Conservation (phyloP, 2,888 invertebrate species). For the Cataglyphis albicans region DNA sequence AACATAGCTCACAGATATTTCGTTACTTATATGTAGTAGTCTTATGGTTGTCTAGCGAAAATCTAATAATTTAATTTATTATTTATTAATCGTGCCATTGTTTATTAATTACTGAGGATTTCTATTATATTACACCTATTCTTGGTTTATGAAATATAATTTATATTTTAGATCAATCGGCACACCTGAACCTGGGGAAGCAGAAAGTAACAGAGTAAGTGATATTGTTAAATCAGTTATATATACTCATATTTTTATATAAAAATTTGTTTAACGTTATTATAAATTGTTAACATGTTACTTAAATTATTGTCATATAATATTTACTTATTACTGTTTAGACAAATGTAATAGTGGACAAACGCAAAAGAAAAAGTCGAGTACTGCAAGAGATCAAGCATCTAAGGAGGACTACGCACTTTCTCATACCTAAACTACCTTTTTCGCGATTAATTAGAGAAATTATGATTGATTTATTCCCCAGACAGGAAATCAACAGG, state of each 20-base stretch:
- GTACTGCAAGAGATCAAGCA: constrained; percentile 79
- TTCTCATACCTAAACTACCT: constrained; percentile 85
- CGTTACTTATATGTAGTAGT: background rate
- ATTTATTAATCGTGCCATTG: background rate
- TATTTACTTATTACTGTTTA: constrained; percentile 13
- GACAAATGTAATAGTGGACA: constrained; percentile 44
- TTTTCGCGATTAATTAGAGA: constrained; percentile 86
- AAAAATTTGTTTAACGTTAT: background rate
- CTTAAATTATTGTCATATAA: background rate
- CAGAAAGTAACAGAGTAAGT: constrained; percentile 16
- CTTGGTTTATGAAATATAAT: background rate
- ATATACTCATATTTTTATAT: background rate
- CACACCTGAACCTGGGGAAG: background rate
- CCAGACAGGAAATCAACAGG: constrained; percentile 69
- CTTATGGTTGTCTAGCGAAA: background rate
- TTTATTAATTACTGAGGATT: background rate
- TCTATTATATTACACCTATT: background rate
- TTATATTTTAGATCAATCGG: background rate
- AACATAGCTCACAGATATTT: background rate
- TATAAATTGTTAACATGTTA: background rate
- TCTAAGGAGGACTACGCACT: constrained; percentile 77
- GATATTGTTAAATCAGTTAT: background rate
- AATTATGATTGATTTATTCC: constrained; percentile 81
- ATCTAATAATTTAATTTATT: background rate
- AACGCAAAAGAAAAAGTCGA: background rate